phyloP scores from a whole-genome alignment of 1,140 invertebrate species.

The Aphidius ervi region DNA sequence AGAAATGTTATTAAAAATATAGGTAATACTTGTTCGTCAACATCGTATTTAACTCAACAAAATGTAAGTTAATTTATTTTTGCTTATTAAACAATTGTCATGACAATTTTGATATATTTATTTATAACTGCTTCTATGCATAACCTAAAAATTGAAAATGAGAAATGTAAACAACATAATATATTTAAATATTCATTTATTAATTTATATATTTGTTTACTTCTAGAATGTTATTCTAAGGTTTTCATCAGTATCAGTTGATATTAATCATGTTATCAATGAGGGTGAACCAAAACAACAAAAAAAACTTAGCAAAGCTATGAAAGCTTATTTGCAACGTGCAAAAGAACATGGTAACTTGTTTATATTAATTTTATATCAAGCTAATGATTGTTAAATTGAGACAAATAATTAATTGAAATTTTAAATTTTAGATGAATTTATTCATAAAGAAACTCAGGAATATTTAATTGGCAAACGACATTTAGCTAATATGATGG shows the following conservation, averaged over 20 bases:
- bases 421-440: constrained; percentile 60
- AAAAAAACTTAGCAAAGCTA: constrained; percentile 74
- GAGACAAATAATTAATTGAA: too few relatives aligned
- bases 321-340: constrained; percentile 81
- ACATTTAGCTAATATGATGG: constrained; percentile 99
- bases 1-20: constrained; percentile 24
- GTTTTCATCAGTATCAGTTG: background rate
- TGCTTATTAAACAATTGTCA: background rate
- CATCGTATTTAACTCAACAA: background rate
- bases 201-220: background rate
- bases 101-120: background rate
- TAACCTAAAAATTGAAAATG: background rate
- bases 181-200: background rate
- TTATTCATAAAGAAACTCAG: constrained; percentile 75
- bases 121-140: background rate
- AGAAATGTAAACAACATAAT: background rate
- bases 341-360: constrained; percentile 68
- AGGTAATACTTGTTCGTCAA: constrained; percentile 16
- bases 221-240: constrained; percentile 2
- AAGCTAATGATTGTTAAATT: too few relatives aligned
- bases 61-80: constrained; percentile 21
- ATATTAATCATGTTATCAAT: background rate
- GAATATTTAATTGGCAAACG: constrained; percentile 89
- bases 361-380: background rate
- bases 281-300: constrained; percentile 2